A percentile compares a stretch with the other conserved stretches of the same genome.
These are phyloP conservation scores for Naso thynnoides DNA, from an alignment of 2,797 vertebrate species.

Conservation along the genomic window DNA sequence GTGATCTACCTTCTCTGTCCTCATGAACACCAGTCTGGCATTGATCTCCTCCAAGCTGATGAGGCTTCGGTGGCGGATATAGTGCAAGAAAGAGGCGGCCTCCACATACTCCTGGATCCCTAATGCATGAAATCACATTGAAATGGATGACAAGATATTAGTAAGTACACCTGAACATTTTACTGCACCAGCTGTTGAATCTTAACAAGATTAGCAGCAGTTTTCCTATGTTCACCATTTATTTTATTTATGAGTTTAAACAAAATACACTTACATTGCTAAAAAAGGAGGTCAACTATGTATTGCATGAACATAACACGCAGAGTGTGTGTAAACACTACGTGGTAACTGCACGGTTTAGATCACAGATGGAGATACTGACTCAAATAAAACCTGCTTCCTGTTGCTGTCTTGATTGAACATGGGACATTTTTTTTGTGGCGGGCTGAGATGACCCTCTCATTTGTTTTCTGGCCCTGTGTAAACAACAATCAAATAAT, in stretches of 20 bases:
- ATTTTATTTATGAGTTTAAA: neutral
- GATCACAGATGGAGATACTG: constrained; percentile 64
- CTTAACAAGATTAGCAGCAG: neutral
- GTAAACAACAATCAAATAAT: constrained; percentile 84
- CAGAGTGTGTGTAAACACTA: constrained; percentile 46
- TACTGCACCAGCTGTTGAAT: constrained; percentile 1
- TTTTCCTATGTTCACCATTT: neutral
- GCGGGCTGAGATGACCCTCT: constrained; percentile 68
- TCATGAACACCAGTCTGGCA: constrained; percentile 90
- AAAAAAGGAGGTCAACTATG: constrained; percentile 15
- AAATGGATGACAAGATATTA: neutral
- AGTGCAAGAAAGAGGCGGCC: constrained; percentile 95
- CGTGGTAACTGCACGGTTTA: constrained; percentile 51
- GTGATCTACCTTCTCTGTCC: constrained; percentile 62
- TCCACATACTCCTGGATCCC: constrained; percentile 98
- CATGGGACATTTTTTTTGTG: constrained; percentile 49
- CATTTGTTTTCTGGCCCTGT: constrained; percentile 76
- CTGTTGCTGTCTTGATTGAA: constrained; percentile 54
- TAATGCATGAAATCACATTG: constrained; percentile 64
- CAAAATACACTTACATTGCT: neutral
- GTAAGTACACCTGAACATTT: neutral
- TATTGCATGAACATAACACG: constrained; percentile 22
- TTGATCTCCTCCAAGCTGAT: constrained; percentile 98
- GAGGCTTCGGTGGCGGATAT: constrained; percentile 93
- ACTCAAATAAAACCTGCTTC: constrained; percentile 70